Evolutionary conservation across 2,888 invertebrate species (phyloP), one percentile per base, ranked within the genome.

Genomic region (Synanthedon tipuliformis): DNA sequence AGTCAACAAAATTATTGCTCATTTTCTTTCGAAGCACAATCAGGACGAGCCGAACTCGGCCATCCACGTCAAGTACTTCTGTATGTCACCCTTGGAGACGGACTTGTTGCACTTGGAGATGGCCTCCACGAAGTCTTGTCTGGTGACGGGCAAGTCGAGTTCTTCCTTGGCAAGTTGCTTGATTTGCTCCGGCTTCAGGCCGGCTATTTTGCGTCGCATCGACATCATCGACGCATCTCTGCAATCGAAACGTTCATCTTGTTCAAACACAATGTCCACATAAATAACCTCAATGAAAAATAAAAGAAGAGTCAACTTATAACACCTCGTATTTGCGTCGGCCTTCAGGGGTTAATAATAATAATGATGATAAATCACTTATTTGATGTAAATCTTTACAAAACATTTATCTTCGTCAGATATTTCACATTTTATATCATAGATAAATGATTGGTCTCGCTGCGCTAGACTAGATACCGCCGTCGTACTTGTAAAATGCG

Each of bases 171-270:
- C 96, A 57, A 99, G 89, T 72, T 95, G 95, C 60, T 95, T 92
- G 62, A 99, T 98, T 81, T 99, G 95, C 72, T 98, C 97, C 1
- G 97, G 97, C 66, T 92, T 94, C 34, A 98, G 88, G 3, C 98
- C 98, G 52, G 94, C 93, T 57, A 99, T 98, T 81, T 96, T 95
- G 53, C 97, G 89, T 48, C 99, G 89, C 96, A 99, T 98, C 0
- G 97, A 95, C 98, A 99, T 99, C 98, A 99, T 98, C 40, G 98
- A 96, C 5, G 99, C 98, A 88, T 99, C 98, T 65, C 98, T 95
- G 73, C 3, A 73, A 71, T 63, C 50, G 18, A 10, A 45, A n/a
- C 27, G 5, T 27, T 27, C 18, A 3, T 18, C 18, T n/a, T n/a
- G n/a, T n/a, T n/a, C n/a, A n/a, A n/a, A n/a, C n/a, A n/a, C n/a